Conservation (phyloP, 1,140 invertebrate species). For the Philaenus spumarius region DNA sequence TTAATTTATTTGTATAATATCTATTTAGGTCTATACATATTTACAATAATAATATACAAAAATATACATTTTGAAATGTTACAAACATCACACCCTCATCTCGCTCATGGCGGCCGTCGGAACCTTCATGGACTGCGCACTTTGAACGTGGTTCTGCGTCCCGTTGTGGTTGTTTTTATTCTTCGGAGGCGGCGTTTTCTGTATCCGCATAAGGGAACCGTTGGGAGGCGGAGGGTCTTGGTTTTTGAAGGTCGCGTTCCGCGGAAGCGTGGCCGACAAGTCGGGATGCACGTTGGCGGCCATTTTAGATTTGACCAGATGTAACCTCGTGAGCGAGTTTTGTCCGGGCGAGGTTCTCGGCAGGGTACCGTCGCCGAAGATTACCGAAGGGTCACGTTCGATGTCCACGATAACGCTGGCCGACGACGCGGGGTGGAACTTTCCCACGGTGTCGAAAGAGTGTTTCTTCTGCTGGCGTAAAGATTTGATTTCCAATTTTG, state of each 20-base stretch:
- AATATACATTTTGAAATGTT: too few species aligned
- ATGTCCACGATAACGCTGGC: slow-evolving; percentile 68
- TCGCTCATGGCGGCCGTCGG: slow-evolving; percentile 70
- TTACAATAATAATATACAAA: too few species aligned
- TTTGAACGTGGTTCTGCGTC: slow-evolving; percentile 37
- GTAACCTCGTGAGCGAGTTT: slow-evolving; percentile 40
- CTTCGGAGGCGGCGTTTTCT: slow-evolving; percentile 43
- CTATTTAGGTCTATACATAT: too few species aligned
- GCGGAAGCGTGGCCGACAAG: slow-evolving; percentile 26
- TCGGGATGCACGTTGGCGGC: slow-evolving; percentile 31
- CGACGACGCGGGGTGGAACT: slow-evolving; percentile 22
- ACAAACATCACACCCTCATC: slow-evolving; percentile 80
- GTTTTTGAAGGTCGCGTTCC: not conserved
- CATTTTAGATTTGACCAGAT: slow-evolving; percentile 42
- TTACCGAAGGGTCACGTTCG: slow-evolving; percentile 63
- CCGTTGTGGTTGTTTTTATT: slow-evolving; percentile 50
- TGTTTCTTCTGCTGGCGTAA: slow-evolving; percentile 29
- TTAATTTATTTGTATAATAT: too few species aligned
- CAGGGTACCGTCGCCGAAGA: slow-evolving; percentile 46
- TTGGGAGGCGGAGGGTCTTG: slow-evolving; percentile 42
- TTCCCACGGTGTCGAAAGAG: slow-evolving; percentile 14
- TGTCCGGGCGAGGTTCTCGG: slow-evolving; percentile 16
- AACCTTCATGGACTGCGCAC: slow-evolving; percentile 42
- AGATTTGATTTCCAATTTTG: slow-evolving; percentile 43
- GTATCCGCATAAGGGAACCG: slow-evolving; percentile 45